Evolutionary conservation across 2,888 invertebrate genomes (phyloP), one percentile per base, ranked within the genome.

Genomic region (Blastobasis lacticolella): DNA sequence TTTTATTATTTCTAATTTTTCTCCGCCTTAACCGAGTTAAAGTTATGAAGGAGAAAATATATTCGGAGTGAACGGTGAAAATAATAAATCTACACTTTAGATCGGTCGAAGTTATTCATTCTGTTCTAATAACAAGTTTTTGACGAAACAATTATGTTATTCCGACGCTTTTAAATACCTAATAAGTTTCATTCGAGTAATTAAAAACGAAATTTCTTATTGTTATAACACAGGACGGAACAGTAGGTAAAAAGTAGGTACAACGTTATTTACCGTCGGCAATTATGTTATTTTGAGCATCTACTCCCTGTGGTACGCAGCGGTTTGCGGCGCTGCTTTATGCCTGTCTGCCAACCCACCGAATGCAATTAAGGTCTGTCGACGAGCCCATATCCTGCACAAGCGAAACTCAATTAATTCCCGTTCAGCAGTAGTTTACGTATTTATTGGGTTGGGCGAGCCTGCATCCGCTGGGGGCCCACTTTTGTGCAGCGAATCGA

Each of bases 401-500:
- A 65, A 57, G 57, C 61, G 63, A 67, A 76, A 78, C 71, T 61
- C 64, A 23, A 3, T 23, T 23, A 23, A 23, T 23, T 3, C 23
- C 23, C 23, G 23, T 59, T 61, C 64, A 68, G 63, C 66, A 66
- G 69, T 63, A 67, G 62, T 71, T 74, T 73, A 72, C 69, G 65
- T 69, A 66, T 66, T 68, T 67, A 63, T 62, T 57, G 57, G 52
- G 57, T 57, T 43, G 43, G 46, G 8, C 46, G 5, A 36, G 38
- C 49, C 38, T 7, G 46, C 46, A 38, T 9, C 9, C n/a, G 5
- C n/a, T 4, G 23, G 23, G 23, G 23, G 37, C 5, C n/a, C 37
- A 46, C 46, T 6, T 38, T 54, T 48, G 38, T 41, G 49, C 45
- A 45, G 10, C 38, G 5, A 45, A 40, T 45, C 38, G 8, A 47